phyloP scores from a whole-genome alignment of 2,888 invertebrate genomes.

The Heteromurus nitidus region DNA sequence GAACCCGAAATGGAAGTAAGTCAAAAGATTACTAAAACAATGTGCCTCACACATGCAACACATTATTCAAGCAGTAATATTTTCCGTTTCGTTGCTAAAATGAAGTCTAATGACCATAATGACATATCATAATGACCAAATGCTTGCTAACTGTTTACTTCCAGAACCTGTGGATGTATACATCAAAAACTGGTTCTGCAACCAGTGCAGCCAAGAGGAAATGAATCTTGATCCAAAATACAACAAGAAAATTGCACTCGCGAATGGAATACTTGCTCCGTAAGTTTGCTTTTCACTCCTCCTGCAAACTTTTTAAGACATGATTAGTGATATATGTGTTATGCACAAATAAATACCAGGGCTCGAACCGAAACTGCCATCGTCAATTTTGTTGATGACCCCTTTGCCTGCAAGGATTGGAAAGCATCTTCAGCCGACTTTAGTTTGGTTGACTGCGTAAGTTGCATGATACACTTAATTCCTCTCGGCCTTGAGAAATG shows the following conservation, averaged over 20 bases:
- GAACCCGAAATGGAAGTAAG: slow-evolving; percentile 55
- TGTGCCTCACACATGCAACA: not conserved
- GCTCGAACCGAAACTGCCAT: slow-evolving; percentile 20
- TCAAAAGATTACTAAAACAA: not conserved
- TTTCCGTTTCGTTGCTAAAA: too few relatives aligned
- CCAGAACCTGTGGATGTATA: slow-evolving; percentile 32
- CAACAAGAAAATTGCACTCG: slow-evolving; percentile 27
- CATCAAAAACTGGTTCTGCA: slow-evolving; percentile 48
- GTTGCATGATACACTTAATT: not conserved
- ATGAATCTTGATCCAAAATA: slow-evolving; percentile 31
- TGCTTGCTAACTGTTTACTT: not conserved
- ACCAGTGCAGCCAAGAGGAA: slow-evolving; percentile 33
- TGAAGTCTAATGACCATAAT: too few relatives aligned
- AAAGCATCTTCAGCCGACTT: not conserved
- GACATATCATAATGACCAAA: not conserved
- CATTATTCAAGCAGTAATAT: too few relatives aligned
- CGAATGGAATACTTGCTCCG: not conserved
- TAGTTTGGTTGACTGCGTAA: slow-evolving; percentile 38
- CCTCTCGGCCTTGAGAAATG: too few relatives aligned
- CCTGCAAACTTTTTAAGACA: too few relatives aligned
- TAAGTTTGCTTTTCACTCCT: too few relatives aligned
- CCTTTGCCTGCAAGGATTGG: slow-evolving; percentile 13
- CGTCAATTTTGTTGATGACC: slow-evolving; percentile 43
- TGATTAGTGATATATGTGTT: too few relatives aligned
- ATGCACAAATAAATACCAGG: too few relatives aligned